Percentiles rank a stretch among this genome's conserved stretches.
These are phyloP conservation scores for Drosophila peninsularis DNA, from an alignment of 2,888 invertebrate genomes.

Conservation along the genomic window DNA sequence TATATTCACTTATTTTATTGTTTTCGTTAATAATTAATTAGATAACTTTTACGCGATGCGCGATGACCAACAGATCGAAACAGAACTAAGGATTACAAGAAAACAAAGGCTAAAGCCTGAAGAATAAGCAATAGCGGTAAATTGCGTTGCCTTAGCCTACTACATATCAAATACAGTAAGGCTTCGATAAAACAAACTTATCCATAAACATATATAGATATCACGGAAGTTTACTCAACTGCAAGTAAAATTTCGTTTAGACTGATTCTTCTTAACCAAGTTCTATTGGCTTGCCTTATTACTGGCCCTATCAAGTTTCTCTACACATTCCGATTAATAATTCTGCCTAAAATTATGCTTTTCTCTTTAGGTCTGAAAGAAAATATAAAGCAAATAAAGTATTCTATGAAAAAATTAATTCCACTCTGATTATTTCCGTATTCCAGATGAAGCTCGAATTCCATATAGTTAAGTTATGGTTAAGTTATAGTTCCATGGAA, in stretches of 20 bases:
- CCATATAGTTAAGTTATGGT: background rate
- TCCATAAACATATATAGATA: background rate
- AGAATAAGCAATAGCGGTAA: too few relatives aligned
- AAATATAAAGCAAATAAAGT: background rate
- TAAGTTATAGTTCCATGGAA: background rate
- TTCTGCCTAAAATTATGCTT: constrained; percentile 49
- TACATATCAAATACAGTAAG: background rate
- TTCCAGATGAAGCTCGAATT: background rate
- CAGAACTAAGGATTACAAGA: background rate
- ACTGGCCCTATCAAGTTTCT: background rate
- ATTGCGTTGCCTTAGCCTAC: too few relatives aligned
- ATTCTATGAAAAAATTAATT: constrained; percentile 1
- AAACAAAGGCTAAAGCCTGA: background rate
- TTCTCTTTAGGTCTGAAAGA: background rate
- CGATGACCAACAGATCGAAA: background rate
- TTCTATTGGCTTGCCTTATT: too few relatives aligned
- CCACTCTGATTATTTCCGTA: too few relatives aligned
- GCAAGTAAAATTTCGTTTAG: too few relatives aligned
- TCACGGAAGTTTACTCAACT: too few relatives aligned
- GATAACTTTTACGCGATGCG: constrained; percentile 6
- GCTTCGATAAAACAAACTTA: background rate
- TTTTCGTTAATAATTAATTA: background rate
- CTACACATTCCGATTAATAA: background rate
- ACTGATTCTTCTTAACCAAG: too few relatives aligned
- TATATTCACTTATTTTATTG: background rate